Conservation (phyloP, 2,113 vertebrate genomes). For the Tiliqua scincoides region DNA sequence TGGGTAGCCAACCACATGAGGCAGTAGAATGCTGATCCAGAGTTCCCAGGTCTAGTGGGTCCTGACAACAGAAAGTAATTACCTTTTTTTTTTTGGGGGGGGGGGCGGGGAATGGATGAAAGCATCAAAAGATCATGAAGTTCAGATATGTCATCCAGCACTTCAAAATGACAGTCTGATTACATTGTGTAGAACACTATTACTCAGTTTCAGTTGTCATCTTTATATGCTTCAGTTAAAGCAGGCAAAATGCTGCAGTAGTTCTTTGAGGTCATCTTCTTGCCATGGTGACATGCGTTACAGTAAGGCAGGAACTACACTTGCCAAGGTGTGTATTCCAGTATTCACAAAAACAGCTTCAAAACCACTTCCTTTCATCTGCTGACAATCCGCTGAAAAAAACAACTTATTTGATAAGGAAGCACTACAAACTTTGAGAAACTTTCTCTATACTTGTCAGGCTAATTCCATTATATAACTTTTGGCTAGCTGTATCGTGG, state of each 20-base stretch:
- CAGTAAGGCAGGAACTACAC: not conserved
- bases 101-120: not conserved
- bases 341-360: not conserved
- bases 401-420: not conserved
- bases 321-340: not conserved
- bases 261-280: not conserved
- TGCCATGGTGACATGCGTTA: not conserved
- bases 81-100: not conserved
- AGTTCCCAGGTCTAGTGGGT: not conserved
- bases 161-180: not conserved
- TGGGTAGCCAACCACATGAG: not conserved
- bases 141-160: not conserved
- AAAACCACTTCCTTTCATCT: not conserved
- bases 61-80: not conserved
- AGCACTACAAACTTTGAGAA: not conserved
- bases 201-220: not conserved
- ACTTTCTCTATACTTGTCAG: not conserved
- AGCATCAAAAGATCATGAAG: not conserved
- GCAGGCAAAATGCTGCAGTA: not conserved
- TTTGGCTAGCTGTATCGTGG: not conserved
- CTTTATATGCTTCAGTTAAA: not conserved
- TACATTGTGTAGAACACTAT: not conserved
- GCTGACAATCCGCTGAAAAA: not conserved
- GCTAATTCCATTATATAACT: not conserved
- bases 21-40: not conserved